Base-by-base conservation (phyloP, 1,140 invertebrate species). In the Sminthurinus signatus region DNA sequence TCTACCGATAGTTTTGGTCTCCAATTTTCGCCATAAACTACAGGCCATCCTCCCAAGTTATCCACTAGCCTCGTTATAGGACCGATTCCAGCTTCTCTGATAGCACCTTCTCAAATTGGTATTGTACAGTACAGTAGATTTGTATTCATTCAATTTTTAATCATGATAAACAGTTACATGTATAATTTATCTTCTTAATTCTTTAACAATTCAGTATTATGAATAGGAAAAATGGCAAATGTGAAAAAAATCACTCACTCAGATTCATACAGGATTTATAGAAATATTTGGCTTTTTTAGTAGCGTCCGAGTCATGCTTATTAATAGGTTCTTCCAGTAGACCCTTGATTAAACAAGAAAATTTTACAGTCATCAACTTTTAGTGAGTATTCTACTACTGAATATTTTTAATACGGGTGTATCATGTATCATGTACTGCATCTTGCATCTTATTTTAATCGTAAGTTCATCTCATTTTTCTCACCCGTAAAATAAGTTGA, bases 231-330 rank as follows among this genome's bases (percentile, higher is more conserved):
- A n/a, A n/a, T n/a, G n/a, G n/a, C n/a, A 21, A 54, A 57, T 39
- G n/a, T 28, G 31, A 29, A 19, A 0, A 55, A n/a, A n/a, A 42
- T 3, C 74, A 86, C 88, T 88, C 82, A 93, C 90, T 83, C 75
- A 87, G 84, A 76, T 93, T 87, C 82, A 91, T 88, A 78, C 90
- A 93, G 21, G 89, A 91, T 65, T 82, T 84, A 79, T 89, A 93
- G 76, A 92, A 88, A 56, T 83, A 81, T 80, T 92, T 93, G 2
- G 89, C 88, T 77, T 91, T 90, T 28, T 81, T 79, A 0, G 88
- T 89, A 0, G 88, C 86, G 55, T 82, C 80, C 73, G 83, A 87
- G 73, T 91, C 88, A 1, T 79, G 67, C 0, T 75, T 71, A 58
- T 81, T 81, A 1, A 85, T 76, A 0, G 84, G 80, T 70, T 89